Conservation (phyloP, 2,797 vertebrate species). For the Sebastes flavidus region DNA sequence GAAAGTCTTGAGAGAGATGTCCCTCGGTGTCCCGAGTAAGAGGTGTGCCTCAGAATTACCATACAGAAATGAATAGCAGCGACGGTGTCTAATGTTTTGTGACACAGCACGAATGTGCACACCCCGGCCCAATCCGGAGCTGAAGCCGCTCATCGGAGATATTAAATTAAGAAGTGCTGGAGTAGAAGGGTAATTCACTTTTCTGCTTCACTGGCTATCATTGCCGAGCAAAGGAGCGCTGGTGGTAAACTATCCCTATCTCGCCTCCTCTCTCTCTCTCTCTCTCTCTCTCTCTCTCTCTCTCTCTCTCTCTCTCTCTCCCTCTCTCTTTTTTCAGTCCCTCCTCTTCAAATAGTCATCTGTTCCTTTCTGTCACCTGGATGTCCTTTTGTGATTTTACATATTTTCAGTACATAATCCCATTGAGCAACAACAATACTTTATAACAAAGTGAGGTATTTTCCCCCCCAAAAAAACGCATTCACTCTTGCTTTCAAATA, state of each 20-base stretch:
- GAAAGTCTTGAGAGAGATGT: conserved; percentile 67
- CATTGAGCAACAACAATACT: neutral
- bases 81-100: conserved; percentile 93
- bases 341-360: conserved; percentile 12
- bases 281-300: conserved; percentile 3
- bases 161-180: conserved; percentile 99
- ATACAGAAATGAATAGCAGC: conserved; percentile 87
- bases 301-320: neutral
- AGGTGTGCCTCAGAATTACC: conserved; percentile 85
- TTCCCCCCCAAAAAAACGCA: accelerated
- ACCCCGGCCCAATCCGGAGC: conserved; percentile 82
- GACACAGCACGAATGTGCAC: conserved; percentile 91
- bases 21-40: conserved; percentile 65
- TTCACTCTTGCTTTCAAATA: neutral
- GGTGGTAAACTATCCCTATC: conserved; percentile 76
- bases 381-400: neutral
- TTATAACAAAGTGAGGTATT: neutral
- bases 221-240: conserved; percentile 81
- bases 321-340: neutral
- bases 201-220: conserved; percentile 95
- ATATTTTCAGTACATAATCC: conserved; percentile 2
- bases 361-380: neutral
- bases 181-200: conserved; percentile 98
- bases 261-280: conserved; percentile 35
- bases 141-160: conserved; percentile 92